A percentile compares a stretch with the other conserved stretches of the same genome.
phyloP scores from a whole-genome alignment of 2,113 vertebrate genomes.

The Potamarius usumacintae region DNA sequence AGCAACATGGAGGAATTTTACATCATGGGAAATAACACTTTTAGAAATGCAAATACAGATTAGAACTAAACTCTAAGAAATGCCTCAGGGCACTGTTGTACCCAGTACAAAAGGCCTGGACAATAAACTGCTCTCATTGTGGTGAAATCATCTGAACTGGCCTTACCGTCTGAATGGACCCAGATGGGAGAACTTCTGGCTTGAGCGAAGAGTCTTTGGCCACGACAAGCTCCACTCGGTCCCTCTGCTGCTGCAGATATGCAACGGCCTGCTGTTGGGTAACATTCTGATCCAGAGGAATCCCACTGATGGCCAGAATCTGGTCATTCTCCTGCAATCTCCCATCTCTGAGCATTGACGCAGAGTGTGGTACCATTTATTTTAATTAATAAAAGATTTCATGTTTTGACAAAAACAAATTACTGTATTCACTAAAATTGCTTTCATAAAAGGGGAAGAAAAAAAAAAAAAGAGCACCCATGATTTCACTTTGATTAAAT shows the following conservation, averaged over 20 bases:
- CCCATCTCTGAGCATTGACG: constrained; percentile 77
- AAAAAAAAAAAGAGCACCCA: too few species aligned
- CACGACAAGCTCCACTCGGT: constrained; percentile 83
- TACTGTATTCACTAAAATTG: not conserved
- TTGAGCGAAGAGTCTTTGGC: constrained; percentile 72
- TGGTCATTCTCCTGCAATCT: constrained; percentile 89
- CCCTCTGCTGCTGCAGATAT: constrained; percentile 85
- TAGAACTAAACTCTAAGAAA: not conserved
- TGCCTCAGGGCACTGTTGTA: not conserved
- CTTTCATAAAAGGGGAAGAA: not conserved
- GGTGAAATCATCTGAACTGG: constrained; percentile 16
- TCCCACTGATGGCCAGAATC: constrained; percentile 89
- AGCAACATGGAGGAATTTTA: not conserved
- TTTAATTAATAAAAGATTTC: not conserved
- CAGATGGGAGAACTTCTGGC: constrained; percentile 19
- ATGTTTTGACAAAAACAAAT: not conserved
- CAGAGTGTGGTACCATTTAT: not conserved
- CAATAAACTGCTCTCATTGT: not conserved
- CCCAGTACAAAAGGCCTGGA: not conserved
- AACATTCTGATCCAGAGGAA: constrained; percentile 82
- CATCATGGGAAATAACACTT: constrained; percentile 17
- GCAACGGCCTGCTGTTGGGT: constrained; percentile 87
- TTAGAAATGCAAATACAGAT: constrained; percentile 9
- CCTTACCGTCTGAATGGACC: constrained; percentile 56
- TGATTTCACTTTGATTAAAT: not conserved